These are phyloP conservation scores for Isoperla grammatica DNA, from an alignment of 2,888 invertebrate species.

Conservation along the genomic window DNA sequence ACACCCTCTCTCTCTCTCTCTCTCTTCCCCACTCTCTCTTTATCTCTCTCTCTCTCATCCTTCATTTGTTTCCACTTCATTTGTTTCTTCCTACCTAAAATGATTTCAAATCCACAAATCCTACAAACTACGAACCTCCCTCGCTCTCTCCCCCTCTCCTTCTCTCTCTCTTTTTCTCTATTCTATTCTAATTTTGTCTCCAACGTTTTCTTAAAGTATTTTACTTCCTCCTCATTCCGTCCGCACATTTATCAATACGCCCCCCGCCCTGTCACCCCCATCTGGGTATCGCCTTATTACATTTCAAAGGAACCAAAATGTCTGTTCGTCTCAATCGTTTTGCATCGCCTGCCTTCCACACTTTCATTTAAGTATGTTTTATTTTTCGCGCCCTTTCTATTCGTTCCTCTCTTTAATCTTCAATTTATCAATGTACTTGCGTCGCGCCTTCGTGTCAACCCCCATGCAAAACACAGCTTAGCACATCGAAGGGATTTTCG, in stretches of 20 bases:
- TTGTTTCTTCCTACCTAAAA: no score
- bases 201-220: not conserved
- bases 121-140: not conserved
- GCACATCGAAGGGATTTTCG: no score
- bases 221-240: not conserved
- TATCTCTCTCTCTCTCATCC: not conserved
- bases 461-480: no score
- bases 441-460: no score
- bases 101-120: not conserved
- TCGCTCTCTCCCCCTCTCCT: not conserved
- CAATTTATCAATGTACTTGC: conserved; percentile 1
- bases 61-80: no score
- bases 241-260: not conserved
- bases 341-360: not conserved
- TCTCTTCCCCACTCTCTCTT: not conserved
- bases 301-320: conserved; percentile 6
- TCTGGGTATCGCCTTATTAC: conserved; percentile 2
- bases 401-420: not conserved
- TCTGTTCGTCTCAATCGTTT: not conserved
- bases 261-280: not conserved
- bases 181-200: not conserved
- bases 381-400: not conserved
- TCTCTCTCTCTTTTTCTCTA: not conserved
- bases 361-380: not conserved
- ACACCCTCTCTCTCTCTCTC: not conserved